A percentile compares a stretch with the other conserved stretches of the same genome.
Evolutionary conservation across 1,140 invertebrate species (phyloP).

Genomic region (Diploscapter pachys): DNA sequence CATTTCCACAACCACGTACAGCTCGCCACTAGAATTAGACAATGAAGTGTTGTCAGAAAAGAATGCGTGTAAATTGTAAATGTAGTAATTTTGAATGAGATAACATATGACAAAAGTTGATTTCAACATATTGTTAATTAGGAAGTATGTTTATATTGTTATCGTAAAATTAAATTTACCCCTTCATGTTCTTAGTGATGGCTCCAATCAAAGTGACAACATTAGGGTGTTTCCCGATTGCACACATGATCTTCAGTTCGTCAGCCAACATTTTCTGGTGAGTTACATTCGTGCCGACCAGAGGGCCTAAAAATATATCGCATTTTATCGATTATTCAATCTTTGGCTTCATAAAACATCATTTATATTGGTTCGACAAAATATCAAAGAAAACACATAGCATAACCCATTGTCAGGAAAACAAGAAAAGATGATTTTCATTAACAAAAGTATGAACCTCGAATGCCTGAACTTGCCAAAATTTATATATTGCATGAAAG

Average conservation of each 20-base stretch:
- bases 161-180: neutral
- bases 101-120: neutral
- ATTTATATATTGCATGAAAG: too few relatives aligned
- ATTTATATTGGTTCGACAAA: neutral
- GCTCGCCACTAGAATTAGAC: constrained; percentile 22
- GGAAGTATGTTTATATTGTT: neutral
- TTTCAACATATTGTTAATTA: neutral
- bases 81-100: neutral
- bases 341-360: neutral
- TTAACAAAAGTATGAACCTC: too few relatives aligned
- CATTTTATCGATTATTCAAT: neutral
- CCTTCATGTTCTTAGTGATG: constrained; percentile 28
- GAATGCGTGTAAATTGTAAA: neutral
- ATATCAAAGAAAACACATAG: neutral
- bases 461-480: too few relatives aligned
- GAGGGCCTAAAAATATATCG: constrained; percentile 4
- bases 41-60: neutral
- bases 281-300: constrained; percentile 9
- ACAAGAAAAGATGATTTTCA: neutral
- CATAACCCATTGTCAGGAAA: neutral
- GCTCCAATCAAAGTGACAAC: constrained; percentile 29
- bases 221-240: constrained; percentile 28
- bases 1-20: constrained; percentile 24
- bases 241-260: constrained; percentile 31
- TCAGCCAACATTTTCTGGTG: constrained; percentile 26